phyloP scores from a whole-genome alignment of 53 echinoderm and acorn worm species.

The Echinarachnius parma region DNA sequence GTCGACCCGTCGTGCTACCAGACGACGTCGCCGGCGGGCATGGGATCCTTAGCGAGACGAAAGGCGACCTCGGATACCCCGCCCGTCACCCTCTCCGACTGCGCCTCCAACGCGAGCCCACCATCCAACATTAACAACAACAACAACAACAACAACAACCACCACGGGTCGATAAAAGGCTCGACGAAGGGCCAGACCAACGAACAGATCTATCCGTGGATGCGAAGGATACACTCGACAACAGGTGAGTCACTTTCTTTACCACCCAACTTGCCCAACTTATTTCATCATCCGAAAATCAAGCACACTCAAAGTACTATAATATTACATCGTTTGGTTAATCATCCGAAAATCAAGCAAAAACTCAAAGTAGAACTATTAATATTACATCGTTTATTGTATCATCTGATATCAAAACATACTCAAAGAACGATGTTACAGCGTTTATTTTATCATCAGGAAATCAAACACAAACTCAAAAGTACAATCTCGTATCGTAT shows the following conservation, averaged over 20 bases:
- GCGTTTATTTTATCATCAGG: too few relatives aligned
- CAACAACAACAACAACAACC: conserved; percentile 46
- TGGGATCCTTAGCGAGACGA: conserved; percentile 29
- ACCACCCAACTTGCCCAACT: too few relatives aligned
- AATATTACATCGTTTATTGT: too few relatives aligned
- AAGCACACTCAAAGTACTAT: too few relatives aligned
- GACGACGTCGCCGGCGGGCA: conserved; percentile 26
- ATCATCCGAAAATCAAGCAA: too few relatives aligned
- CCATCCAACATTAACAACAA: conserved; percentile 21
- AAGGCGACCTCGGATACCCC: conserved; percentile 43
- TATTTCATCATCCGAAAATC: too few relatives aligned
- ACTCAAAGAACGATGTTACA: too few relatives aligned
- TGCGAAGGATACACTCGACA: conserved; percentile 90
- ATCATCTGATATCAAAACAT: too few relatives aligned
- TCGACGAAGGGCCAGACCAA: conserved; percentile 41
- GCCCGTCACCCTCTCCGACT: conserved; percentile 40
- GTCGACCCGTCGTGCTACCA: conserved; percentile 43
- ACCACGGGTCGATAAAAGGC: conserved; percentile 35
- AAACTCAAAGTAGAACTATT: too few relatives aligned
- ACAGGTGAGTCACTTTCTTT: conserved; percentile 84
- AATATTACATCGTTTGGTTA: too few relatives aligned
- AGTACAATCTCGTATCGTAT: too few relatives aligned
- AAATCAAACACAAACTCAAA: too few relatives aligned
- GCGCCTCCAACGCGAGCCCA: conserved; percentile 41
- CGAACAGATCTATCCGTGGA: conserved; percentile 98